phyloP scores from a whole-genome alignment of 2,888 invertebrate genomes.

The Archaeoteleia sp. region DNA sequence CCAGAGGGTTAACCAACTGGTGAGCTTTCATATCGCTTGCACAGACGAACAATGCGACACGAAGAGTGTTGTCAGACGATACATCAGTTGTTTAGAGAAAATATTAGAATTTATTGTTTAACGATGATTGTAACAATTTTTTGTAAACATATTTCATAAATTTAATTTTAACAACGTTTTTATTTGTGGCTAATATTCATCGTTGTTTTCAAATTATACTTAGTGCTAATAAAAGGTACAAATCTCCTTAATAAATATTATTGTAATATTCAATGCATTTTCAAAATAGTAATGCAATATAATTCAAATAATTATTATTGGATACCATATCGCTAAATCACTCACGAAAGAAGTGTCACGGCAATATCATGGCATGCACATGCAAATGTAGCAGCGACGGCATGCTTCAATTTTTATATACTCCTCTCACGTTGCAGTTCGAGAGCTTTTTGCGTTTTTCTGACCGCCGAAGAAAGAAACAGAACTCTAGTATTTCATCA shows the following conservation, averaged over 20 bases:
- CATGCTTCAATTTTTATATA: conserved; percentile 42
- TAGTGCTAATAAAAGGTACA: too few species aligned
- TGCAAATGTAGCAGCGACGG: conserved; percentile 36
- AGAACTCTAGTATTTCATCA: conserved; percentile 9
- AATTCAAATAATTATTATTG: too few species aligned
- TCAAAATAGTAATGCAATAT: too few species aligned
- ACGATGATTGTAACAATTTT: too few species aligned
- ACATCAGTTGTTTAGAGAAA: conserved; percentile 8
- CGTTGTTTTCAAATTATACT: not conserved
- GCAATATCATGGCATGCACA: conserved; percentile 51
- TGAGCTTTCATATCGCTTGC: conserved; percentile 71
- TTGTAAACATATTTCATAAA: too few species aligned
- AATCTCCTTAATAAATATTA: too few species aligned
- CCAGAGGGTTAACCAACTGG: conserved; percentile 66
- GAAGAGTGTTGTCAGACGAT: conserved; percentile 30
- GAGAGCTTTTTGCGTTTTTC: conserved; percentile 29
- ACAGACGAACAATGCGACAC: conserved; percentile 58
- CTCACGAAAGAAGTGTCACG: too few species aligned
- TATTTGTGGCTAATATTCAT: not conserved
- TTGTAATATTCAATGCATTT: too few species aligned
- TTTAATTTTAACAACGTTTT: too few species aligned
- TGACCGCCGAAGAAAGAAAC: conserved; percentile 23
- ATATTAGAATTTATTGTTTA: too few species aligned
- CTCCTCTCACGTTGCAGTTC: conserved; percentile 19
- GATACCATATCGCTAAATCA: conserved; percentile 17